Evolutionary conservation across 2,113 vertebrate genomes (phyloP), one percentile per base, ranked within the genome.

Genomic region (Myotis davidii): DNA sequence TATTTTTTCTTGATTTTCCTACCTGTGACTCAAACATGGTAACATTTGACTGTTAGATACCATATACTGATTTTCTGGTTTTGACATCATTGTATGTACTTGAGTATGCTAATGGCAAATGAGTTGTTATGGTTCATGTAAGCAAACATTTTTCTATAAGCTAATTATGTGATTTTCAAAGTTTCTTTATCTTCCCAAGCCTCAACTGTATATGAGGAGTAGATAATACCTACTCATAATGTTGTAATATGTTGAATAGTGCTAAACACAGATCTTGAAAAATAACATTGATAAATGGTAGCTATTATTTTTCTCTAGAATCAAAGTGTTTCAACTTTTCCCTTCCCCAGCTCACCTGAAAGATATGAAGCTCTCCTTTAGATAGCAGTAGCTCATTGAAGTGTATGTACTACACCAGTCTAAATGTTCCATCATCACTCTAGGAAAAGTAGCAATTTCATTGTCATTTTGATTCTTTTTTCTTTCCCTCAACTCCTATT

Each of bases 1-100:
- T 90, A 79, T 87, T 94, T 86, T 86, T 78, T 42, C 37, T 90
- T 79, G 34, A 27, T 21, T 88, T 94, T 90, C n/a, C 16, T 72
- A 4, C 14, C 34, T 90, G 3, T 93, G 65, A 76, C 29, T 94
- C 69, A 92, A 86, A 79, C 59, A 59, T 87, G 65, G 42, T 54
- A 92, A 88, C 16, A 29, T 37, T 92, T n/a, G 48, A 59, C 45
- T 69, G 14, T 54, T 29, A 11, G 14, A 23, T 34, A 90, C 4
- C 20, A 11, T 50, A 29, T 37, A 21, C 25, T 87, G 23, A 48
- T 85, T 50, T 88, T 92, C 70, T 12, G 73, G 32, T 73, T 92
- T 94, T 76, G 37, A 77, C 67, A 82, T 70, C 17, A 81, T 17
- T 76, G 2, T 34, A 11, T 74, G 32, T 48, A 10, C 9, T 82